Base-by-base conservation (phyloP, 2,113 vertebrate species). In the Ovis canadensis region DNA sequence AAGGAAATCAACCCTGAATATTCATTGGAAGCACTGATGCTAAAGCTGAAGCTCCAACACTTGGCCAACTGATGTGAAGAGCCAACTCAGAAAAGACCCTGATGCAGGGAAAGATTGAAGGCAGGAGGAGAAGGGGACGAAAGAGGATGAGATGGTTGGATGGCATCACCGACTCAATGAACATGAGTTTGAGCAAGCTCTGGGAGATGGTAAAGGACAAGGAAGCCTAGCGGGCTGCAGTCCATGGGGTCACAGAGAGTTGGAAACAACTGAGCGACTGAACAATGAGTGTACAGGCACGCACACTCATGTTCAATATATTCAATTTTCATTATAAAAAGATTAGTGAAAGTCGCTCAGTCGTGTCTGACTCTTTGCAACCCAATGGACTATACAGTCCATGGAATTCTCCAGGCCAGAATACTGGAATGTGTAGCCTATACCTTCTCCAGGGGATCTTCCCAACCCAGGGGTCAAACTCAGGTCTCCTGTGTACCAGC, bases 281-380 rank as follows among this genome's bases (percentile, higher is more conserved):
- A 71, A 74, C 67, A 40, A 71, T 0, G 3, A 74, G 67, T 74
- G 67, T 40, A n/a, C 3, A 43, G 36, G 36, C 36, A 77, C 2
- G 1, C 23, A 77, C 13, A 23, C 40, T 23, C 23, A 45, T 84
- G 10, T 33, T 94, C 85, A 92, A 87, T 64, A 48, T 43, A 81
- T 40, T 52, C 25, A 43, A 31, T 71, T 94, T 96, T 82, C 77
- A 85, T 95, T 93, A 85, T 50, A 88, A 54, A 96, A 96, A 14
- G 21, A 82, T 93, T 91, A 40, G 67, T 74, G 67, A 74, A 74
- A 13, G 67, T 40, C 1, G 1, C n/a, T 40, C n/a, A 40, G 67
- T 40, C 3, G 0, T 74, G n/a, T 40, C 67, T 74, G 10, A 74
- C n/a, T 74, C 67, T 74, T 74, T 74, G 67, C 0, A 6, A 74